Evolutionary conservation across 2,888 invertebrate genomes (phyloP), one percentile per base, ranked within the genome.

Genomic region (Ornithoptera alexandrae): DNA sequence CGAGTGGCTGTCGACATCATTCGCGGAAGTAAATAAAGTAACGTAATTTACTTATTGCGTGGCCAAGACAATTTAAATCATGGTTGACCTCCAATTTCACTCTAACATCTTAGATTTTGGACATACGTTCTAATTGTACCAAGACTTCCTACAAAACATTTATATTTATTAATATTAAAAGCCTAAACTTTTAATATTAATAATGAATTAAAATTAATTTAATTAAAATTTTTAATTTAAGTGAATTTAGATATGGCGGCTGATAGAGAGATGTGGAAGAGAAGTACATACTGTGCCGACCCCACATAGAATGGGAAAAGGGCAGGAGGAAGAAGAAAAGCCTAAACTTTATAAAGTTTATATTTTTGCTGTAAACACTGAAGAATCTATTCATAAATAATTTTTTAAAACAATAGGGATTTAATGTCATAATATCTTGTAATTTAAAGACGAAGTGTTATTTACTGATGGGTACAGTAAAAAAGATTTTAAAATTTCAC

Each of bases 11-110:
- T 60, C 67, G 2, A 60, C 57, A 46, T 62, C 30, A 60, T 67
- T 67, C 58, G 60, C 64, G 60, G 70, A 70, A 63, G 64, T 63
- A 67, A 64, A 67, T 63, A 70, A 62, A 70, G 56, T 70, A 62
- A 63, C 56, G 59, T 58, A 67, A 67, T 70, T 64, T 63, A 63
- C 60, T 67, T 60, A 67, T 67, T 67, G 67, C 46, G 64, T 56
- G 60, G 57, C 30, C 60, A 60, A 67, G 63, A 64, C 67, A 53
- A 67, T 67, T 67, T 69, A 62, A 69, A 62, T 69, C 36, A 20
- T 50, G 18, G 1, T 46, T 59, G 63, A 59, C 59, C 68, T 68
- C 61, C 30, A 15, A 61, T 67, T 66, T 66, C 17, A 62, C 57
- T 59, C 53, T 53, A 59, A 63, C 63, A 64, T 62, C 56, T 42